Percentiles rank a stretch among this genome's conserved stretches.
phyloP scores from a whole-genome alignment of 2,113 vertebrate species.

The Mungos mungo region DNA sequence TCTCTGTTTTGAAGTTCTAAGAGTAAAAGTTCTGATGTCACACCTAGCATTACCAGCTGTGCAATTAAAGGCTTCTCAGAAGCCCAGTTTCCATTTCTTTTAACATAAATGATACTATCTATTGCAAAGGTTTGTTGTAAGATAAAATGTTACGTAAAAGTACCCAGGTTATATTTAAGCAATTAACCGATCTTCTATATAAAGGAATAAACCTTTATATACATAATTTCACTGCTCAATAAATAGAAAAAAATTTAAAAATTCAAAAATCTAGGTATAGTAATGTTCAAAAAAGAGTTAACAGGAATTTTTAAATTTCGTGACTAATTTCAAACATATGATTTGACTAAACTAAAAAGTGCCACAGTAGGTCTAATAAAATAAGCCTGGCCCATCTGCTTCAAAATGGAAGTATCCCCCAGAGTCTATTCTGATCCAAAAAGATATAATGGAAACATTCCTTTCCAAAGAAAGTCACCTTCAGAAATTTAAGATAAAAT shows the following conservation, averaged over 20 bases:
- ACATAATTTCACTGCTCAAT: not conserved
- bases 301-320: not conserved
- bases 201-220: not conserved
- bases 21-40: not conserved
- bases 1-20: conserved; percentile 15
- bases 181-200: not conserved
- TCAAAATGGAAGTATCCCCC: not conserved
- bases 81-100: not conserved
- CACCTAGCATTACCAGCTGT: not conserved
- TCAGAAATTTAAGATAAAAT: conserved; percentile 5
- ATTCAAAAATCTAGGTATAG: not conserved
- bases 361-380: conserved; percentile 31
- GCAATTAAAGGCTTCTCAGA: conserved; percentile 15
- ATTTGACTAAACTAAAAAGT: not conserved
- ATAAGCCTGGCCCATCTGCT: not conserved
- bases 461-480: conserved; percentile 20
- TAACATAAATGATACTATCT: not conserved
- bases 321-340: conserved; percentile 14
- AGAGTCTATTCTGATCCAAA: conserved; percentile 11
- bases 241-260: not conserved
- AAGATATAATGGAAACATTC: not conserved
- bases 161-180: conserved; percentile 1
- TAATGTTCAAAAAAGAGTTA: not conserved
- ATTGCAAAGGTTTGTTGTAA: not conserved
- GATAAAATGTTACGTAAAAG: not conserved